A percentile compares a stretch with the other conserved stretches of the same genome.
Conservation (phyloP, 2,888 invertebrate species). For the Cyrtodaria siliqua region DNA sequence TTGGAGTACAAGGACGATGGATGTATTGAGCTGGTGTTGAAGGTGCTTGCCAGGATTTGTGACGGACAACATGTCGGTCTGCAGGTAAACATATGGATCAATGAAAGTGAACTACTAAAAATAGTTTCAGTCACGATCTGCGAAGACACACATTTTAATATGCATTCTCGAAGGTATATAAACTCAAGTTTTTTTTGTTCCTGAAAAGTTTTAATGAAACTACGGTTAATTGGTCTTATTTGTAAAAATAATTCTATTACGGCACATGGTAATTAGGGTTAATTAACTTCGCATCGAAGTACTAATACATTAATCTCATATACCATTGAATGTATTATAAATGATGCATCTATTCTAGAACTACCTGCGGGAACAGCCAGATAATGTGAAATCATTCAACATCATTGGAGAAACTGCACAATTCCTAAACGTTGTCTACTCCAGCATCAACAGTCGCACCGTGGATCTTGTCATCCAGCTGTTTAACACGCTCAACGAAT, state of each 20-base stretch:
- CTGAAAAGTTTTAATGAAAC: no score
- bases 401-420: conserved; percentile 85
- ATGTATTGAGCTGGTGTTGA: conserved; percentile 85
- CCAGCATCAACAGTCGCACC: conserved; percentile 83
- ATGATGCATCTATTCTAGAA: conserved; percentile 71
- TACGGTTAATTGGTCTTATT: no score
- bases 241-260: no score
- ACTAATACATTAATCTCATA: no score
- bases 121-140: no score
- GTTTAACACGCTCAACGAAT: conserved; percentile 85
- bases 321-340: no score
- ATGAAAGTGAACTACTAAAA: no score
- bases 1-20: conserved; percentile 85
- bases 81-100: conserved; percentile 76
- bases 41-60: conserved; percentile 84
- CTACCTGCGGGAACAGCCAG: conserved; percentile 85
- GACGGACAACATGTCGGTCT: conserved; percentile 85
- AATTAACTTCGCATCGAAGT: no score
- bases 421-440: conserved; percentile 85
- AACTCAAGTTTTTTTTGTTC: no score
- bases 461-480: conserved; percentile 85
- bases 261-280: no score
- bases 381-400: conserved; percentile 86
- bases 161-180: no score
- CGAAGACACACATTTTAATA: no score